Conservation (phyloP, 2,113 vertebrate genomes). For the Rutilus rutilus region DNA sequence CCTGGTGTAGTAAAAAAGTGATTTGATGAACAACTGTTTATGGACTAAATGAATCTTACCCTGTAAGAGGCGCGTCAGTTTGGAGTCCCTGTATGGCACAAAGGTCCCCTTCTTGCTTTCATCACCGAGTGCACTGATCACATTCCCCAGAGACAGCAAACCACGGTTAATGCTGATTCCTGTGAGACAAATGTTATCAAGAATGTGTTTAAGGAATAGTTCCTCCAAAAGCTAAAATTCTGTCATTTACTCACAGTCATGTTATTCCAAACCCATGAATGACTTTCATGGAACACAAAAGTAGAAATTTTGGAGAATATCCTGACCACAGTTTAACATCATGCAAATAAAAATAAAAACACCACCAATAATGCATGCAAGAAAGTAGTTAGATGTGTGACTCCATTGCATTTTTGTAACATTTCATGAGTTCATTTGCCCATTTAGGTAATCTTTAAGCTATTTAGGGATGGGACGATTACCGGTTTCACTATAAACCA, state of each 20-base stretch:
- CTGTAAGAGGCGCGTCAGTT: conserved; percentile 92
- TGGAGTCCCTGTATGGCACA: conserved; percentile 98
- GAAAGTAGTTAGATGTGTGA: too few relatives aligned
- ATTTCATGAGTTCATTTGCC: too few relatives aligned
- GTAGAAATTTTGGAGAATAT: neutral
- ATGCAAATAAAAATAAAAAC: neutral
- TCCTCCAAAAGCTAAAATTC: neutral
- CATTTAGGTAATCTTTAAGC: too few relatives aligned
- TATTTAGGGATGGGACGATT: too few relatives aligned
- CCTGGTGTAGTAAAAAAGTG: neutral
- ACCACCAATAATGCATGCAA: too few relatives aligned
- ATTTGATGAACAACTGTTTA: neutral
- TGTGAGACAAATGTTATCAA: conserved; percentile 57
- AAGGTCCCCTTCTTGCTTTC: conserved; percentile 88
- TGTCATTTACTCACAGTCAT: neutral
- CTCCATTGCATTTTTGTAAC: too few relatives aligned
- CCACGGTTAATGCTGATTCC: conserved; percentile 97
- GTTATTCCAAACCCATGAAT: neutral
- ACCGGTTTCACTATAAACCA: too few relatives aligned
- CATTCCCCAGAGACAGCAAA: conserved; percentile 91
- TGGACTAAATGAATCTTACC: conserved; percentile 71
- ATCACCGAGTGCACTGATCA: conserved; percentile 97
- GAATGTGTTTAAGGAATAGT: neutral
- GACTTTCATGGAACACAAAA: neutral
- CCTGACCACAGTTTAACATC: neutral